Conservation (phyloP, 2,113 vertebrate species). For the Solea solea region DNA sequence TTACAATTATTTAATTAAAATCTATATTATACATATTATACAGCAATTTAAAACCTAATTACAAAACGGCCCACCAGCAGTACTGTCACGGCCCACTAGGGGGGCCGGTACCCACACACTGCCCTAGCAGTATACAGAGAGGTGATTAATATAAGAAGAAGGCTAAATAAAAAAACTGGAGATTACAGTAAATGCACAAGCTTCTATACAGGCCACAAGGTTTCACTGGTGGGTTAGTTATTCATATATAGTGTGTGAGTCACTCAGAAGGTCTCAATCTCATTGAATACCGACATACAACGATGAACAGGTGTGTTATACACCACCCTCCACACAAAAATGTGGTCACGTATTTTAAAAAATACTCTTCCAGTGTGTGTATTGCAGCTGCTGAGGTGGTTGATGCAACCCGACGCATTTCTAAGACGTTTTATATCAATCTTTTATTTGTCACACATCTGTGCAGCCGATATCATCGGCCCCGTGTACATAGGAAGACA, state of each 20-base stretch:
- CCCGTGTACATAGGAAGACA: neutral
- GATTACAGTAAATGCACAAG: too few relatives aligned
- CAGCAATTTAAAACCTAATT: too few relatives aligned
- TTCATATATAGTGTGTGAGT: too few relatives aligned
- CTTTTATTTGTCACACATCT: constrained; percentile 4
- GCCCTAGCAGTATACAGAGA: neutral
- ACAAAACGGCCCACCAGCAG: too few relatives aligned
- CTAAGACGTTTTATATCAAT: neutral
- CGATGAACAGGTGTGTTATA: neutral
- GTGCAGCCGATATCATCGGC: neutral
- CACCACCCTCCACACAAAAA: neutral
- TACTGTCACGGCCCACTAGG: too few relatives aligned
- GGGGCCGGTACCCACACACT: too few relatives aligned
- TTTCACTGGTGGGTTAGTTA: neutral
- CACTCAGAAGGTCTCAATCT: too few relatives aligned
- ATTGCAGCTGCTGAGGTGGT: neutral
- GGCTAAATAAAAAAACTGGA: neutral
- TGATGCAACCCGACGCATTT: neutral
- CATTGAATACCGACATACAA: neutral
- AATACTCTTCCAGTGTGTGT: neutral
- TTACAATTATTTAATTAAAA: too few relatives aligned
- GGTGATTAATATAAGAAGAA: constrained; percentile 3
- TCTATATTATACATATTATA: too few relatives aligned
- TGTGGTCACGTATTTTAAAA: neutral
- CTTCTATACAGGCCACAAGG: too few relatives aligned